A percentile compares a stretch with the other conserved stretches of the same genome.
These are phyloP conservation scores for Hyalella azteca DNA, from an alignment of 2,888 invertebrate species.

Conservation along the genomic window DNA sequence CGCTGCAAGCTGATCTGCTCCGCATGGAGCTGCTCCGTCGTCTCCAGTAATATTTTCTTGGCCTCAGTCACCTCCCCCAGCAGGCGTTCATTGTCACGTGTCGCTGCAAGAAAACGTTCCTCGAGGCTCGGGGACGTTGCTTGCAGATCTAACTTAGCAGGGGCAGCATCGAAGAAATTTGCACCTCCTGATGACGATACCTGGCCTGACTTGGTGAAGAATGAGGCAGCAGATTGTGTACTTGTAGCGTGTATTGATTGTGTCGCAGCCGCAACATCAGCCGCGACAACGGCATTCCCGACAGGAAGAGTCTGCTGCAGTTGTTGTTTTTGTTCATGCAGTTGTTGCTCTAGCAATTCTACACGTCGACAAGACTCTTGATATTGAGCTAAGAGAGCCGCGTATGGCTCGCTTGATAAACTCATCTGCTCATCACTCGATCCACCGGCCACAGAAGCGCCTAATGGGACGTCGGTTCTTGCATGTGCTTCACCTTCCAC, in stretches of 20 bases:
- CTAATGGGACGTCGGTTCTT: not conserved
- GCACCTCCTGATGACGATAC: not conserved
- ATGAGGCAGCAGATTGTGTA: not conserved
- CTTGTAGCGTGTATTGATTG: not conserved
- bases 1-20: constrained; percentile 5
- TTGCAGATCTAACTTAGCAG: not conserved
- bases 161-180: not conserved
- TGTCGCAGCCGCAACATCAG: not conserved
- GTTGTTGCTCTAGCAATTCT: not conserved
- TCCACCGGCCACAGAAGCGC: not conserved
- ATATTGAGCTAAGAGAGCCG: not conserved
- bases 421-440: not conserved
- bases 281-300: not conserved
- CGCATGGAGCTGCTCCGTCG: not conserved
- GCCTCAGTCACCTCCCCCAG: not conserved
- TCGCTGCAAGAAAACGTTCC: not conserved
- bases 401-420: not conserved
- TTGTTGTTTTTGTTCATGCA: no score
- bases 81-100: not conserved
- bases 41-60: not conserved
- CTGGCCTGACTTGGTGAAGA: not conserved
- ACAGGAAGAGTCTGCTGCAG: no score
- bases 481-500: not conserved
- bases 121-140: not conserved
- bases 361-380: not conserved